These are phyloP conservation scores for Malaclemys terrapin DNA, from an alignment of 2,113 vertebrate species.

Conservation along the genomic window DNA sequence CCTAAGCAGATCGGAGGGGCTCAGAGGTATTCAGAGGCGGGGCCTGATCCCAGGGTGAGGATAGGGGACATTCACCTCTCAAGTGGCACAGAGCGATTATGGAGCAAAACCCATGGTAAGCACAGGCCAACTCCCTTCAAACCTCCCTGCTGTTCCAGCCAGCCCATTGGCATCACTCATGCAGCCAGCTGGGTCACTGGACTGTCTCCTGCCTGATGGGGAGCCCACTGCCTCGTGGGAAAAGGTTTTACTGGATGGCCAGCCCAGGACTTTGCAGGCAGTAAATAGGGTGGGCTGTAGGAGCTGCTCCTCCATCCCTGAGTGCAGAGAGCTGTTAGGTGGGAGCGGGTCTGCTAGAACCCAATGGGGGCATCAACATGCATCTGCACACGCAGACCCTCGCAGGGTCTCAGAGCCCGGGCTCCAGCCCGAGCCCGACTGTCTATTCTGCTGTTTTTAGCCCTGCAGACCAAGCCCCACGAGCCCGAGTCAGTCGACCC, in stretches of 20 bases:
- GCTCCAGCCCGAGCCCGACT: background rate
- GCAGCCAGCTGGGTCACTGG: rapidly evolving
- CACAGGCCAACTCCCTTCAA: background rate
- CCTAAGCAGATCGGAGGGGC: background rate
- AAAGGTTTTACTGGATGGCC: background rate
- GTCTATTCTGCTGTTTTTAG: background rate
- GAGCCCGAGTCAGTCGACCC: background rate
- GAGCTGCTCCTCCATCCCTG: background rate
- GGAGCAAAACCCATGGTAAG: background rate
- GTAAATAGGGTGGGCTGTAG: background rate
- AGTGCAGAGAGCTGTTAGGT: background rate
- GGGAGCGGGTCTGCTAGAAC: background rate
- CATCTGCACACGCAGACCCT: background rate
- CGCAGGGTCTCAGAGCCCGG: background rate
- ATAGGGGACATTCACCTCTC: background rate
- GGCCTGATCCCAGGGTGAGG: background rate
- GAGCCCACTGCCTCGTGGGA: background rate
- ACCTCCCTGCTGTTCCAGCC: background rate
- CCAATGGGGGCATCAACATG: rapidly evolving
- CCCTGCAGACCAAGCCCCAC: no score
- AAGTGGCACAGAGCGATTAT: background rate
- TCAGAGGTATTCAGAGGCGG: background rate
- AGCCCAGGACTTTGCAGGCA: background rate
- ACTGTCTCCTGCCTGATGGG: background rate
- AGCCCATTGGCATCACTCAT: background rate